Percentiles rank a stretch among this genome's conserved stretches.
phyloP scores from a whole-genome alignment of 2,113 vertebrate species.

The Agapornis roseicollis region DNA sequence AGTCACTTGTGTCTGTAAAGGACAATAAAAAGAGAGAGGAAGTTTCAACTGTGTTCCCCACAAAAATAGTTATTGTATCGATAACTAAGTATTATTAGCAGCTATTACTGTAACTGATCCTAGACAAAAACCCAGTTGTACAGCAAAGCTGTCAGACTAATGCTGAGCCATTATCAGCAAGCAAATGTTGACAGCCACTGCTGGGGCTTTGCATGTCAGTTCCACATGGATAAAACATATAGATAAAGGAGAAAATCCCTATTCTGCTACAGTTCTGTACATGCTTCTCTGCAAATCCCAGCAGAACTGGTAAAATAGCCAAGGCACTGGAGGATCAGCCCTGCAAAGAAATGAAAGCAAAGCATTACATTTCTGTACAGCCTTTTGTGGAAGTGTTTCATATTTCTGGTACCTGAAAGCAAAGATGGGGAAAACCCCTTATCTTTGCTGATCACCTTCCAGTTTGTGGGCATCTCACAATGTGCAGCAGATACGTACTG shows the following conservation, averaged over 20 bases:
- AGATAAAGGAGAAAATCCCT: background rate
- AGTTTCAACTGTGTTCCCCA: background rate
- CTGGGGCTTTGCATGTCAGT: background rate
- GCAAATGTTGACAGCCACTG: background rate
- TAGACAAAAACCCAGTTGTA: background rate
- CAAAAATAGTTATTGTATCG: background rate
- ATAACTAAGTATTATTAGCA: background rate
- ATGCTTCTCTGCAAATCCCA: background rate
- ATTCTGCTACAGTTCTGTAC: background rate
- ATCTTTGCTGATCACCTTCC: background rate
- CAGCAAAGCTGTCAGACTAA: background rate
- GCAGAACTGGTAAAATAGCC: background rate
- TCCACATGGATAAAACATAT: rapidly evolving
- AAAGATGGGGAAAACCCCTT: background rate
- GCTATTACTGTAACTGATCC: background rate
- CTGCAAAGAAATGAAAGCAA: background rate
- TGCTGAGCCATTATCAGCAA: background rate
- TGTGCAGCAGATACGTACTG: rapidly evolving
- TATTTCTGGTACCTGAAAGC: background rate
- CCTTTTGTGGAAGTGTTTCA: rapidly evolving
- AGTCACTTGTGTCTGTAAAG: background rate
- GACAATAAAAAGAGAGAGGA: background rate
- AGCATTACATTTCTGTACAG: background rate
- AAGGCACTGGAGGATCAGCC: background rate
- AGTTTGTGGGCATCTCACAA: background rate